phyloP scores from a whole-genome alignment of 1,140 invertebrate species.

The Temnothorax longispinosus region DNA sequence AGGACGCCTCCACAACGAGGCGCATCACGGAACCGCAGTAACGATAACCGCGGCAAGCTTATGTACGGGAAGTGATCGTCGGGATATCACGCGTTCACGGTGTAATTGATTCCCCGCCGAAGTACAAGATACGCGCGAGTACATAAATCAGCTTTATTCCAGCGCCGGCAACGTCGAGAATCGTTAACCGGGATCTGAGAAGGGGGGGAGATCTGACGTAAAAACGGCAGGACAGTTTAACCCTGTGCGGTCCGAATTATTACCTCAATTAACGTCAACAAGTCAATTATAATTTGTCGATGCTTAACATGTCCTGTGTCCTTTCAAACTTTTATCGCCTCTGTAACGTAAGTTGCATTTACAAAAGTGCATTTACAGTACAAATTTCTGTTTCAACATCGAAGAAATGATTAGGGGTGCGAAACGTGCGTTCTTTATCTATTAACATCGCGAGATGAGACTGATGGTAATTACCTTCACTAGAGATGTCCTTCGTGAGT shows the following conservation, averaged over 20 bases:
- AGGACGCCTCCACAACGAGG: constrained; percentile 25
- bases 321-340: background rate
- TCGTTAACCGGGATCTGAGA: constrained; percentile 39
- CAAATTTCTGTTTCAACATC: background rate
- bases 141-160: constrained; percentile 42
- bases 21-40: background rate
- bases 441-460: background rate
- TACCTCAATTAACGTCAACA: constrained; percentile 31
- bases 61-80: constrained; percentile 36
- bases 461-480: background rate
- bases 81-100: constrained; percentile 34
- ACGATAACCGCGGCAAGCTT: background rate
- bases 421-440: background rate
- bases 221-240: constrained; percentile 43
- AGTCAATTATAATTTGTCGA: constrained; percentile 29
- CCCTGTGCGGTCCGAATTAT: constrained; percentile 23
- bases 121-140: constrained; percentile 39
- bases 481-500: background rate
- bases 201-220: background rate
- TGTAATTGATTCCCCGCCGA: constrained; percentile 34
- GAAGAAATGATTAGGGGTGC: background rate
- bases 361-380: background rate
- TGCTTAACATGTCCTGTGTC: background rate
- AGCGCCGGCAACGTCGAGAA: constrained; percentile 12
- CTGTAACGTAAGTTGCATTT: background rate